These are phyloP conservation scores for Spilarctia lutea DNA, from an alignment of 2,888 invertebrate species.

Conservation along the genomic window DNA sequence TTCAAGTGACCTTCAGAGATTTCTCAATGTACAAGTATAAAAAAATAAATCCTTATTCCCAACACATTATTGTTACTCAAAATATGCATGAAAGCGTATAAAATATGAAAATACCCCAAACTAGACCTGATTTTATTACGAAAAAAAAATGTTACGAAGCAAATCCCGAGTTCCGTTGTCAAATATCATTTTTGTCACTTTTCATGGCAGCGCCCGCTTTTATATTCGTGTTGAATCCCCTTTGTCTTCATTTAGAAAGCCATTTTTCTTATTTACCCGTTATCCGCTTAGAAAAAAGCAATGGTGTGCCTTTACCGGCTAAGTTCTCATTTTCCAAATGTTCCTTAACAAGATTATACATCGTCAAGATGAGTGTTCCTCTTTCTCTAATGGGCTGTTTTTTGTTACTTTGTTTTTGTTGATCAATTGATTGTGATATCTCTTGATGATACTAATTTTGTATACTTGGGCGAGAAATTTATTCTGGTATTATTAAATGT, in stretches of 20 bases:
- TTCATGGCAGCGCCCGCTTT: slow-evolving; percentile 53
- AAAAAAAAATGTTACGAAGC: slow-evolving; percentile 56
- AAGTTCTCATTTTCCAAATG: slow-evolving; percentile 54
- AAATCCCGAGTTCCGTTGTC: slow-evolving; percentile 53
- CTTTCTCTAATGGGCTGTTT: slow-evolving; percentile 26
- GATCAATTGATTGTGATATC: slow-evolving; percentile 35
- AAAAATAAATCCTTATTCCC: not conserved
- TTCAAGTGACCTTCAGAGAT: not conserved
- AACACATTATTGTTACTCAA: not conserved
- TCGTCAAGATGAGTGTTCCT: slow-evolving; percentile 28
- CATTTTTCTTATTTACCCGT: slow-evolving; percentile 77
- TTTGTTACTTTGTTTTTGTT: slow-evolving; percentile 13
- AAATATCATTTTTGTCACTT: slow-evolving; percentile 71
- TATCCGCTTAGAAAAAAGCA: slow-evolving; percentile 59
- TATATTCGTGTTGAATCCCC: slow-evolving; percentile 61
- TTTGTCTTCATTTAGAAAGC: slow-evolving; percentile 75
- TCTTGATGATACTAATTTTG: slow-evolving; percentile 15
- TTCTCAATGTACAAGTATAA: not conserved
- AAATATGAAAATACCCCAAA: slow-evolving; percentile 8
- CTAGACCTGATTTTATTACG: slow-evolving; percentile 35
- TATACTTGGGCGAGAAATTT: not conserved
- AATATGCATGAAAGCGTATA: not conserved
- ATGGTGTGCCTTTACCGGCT: slow-evolving; percentile 44
- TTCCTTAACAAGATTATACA: slow-evolving; percentile 50
- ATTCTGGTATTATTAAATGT: not conserved